phyloP scores from a whole-genome alignment of 2,888 invertebrate species.

The Loripinus fragilis region DNA sequence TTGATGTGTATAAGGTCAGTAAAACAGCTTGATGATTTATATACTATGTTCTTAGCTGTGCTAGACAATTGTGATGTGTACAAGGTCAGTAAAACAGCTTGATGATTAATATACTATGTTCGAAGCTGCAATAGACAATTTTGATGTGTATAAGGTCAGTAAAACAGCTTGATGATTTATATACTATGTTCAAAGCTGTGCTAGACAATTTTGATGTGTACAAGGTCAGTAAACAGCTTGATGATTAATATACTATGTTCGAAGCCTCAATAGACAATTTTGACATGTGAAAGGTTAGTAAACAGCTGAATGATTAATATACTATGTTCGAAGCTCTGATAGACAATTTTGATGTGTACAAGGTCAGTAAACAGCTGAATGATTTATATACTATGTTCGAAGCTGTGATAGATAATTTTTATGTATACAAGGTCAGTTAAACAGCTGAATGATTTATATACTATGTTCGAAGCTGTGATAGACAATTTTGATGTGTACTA shows the following conservation, averaged over 20 bases:
- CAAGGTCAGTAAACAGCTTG: conserved; percentile 82
- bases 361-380: too few species aligned
- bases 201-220: too few species aligned
- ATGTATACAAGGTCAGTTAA: too few species aligned
- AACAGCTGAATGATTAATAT: too few species aligned
- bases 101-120: conserved; percentile 84
- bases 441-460: conserved; percentile 83
- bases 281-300: conserved; percentile 84
- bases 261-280: conserved; percentile 82
- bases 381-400: conserved; percentile 5
- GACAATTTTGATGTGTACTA: conserved; percentile 83
- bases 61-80: too few species aligned
- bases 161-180: too few species aligned
- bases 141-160: conserved; percentile 84
- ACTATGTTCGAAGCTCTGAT: too few species aligned
- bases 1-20: conserved; percentile 84
- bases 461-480: conserved; percentile 83
- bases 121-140: conserved; percentile 82
- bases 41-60: too few species aligned
- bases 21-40: too few species aligned
- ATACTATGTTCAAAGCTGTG: too few species aligned
- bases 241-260: conserved; percentile 84
- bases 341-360: too few species aligned
- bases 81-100: conserved; percentile 82
- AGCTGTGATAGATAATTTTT: too few species aligned